phyloP scores from a whole-genome alignment of 2,797 vertebrate species.

The Anas bernieri region DNA sequence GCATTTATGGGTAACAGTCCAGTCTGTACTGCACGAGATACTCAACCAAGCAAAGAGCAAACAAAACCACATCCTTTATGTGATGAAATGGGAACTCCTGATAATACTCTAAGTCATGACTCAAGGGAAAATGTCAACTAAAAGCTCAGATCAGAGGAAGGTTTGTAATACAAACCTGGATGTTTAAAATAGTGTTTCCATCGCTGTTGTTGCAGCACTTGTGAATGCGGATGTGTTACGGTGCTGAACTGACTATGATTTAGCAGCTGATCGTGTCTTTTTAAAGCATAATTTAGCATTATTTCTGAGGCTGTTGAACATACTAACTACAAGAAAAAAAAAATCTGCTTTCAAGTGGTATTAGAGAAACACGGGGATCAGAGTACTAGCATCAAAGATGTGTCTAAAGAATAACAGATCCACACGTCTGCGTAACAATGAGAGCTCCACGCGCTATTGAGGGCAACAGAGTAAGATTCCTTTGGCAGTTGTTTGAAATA shows the following conservation, averaged over 20 bases:
- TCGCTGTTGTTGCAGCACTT: constrained; percentile 32
- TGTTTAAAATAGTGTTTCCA: constrained; percentile 44
- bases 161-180: constrained; percentile 53
- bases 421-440: constrained; percentile 1
- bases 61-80: constrained; percentile 15
- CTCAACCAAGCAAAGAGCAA: constrained; percentile 38
- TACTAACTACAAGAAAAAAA: constrained; percentile 50
- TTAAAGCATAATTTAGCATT: constrained; percentile 58
- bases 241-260: constrained; percentile 28
- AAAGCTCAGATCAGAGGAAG: constrained; percentile 49
- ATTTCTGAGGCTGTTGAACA: constrained; percentile 57
- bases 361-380: constrained; percentile 52
- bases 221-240: neutral
- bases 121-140: constrained; percentile 34
- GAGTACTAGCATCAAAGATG: constrained; percentile 58
- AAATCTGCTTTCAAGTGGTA: constrained; percentile 54
- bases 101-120: constrained; percentile 41
- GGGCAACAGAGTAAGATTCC: constrained; percentile 32
- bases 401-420: constrained; percentile 53
- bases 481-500: constrained; percentile 56
- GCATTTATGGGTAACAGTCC: neutral
- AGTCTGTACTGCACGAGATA: neutral
- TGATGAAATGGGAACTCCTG: constrained; percentile 43
- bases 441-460: neutral
- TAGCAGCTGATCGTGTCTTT: constrained; percentile 44